Base-by-base conservation (phyloP, 1,140 invertebrate genomes). In the Eueides isabella region DNA sequence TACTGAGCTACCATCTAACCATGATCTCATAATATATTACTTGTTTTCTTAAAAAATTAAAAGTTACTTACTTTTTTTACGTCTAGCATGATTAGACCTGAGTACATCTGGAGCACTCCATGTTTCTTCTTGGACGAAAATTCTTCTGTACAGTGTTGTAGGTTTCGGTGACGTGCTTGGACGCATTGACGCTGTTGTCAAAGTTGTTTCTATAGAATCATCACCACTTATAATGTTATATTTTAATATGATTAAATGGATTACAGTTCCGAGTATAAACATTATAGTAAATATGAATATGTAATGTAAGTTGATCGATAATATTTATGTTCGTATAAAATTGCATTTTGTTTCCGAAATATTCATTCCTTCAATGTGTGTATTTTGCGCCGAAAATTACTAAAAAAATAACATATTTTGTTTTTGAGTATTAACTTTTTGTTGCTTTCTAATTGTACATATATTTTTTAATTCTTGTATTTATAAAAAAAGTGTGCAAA, bases 171-270 rank as follows among this genome's bases (percentile, higher is more conserved):
- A 80, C 14, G 62, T 77, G 62, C 31, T 41, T 1, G 63, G 33
- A 12, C 33, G 55, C 5, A 62, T n/a, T 23, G 48, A 69, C 5
- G 80, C 74, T 5, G 75, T 84, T 2, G 82, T 79, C 55, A 84
- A 76, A 33, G 75, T 74, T 2, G 68, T 35, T 33, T 80, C 69
- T 31, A 30, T 63, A n/a, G 55, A 65, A 35, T 62, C 64, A 55
- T 66, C 3, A 12, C 35, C 30, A 19, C 48, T 29, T 55, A 67
- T 38, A 70, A 29, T 44, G 2, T 71, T 44, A 31, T 12, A 44
- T 44, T 64, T 19, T 23, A 55, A 63, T 63, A 71, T 29, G 3
- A 35, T 38, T 2, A 63, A 31, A 41, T 2, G 31, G 7, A 55
- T 55, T 23, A 55, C 48, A 55, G 9, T 26, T 55, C 2, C 48